Conservation (phyloP, 2,797 vertebrate genomes). For the Peromyscus nudipes region DNA sequence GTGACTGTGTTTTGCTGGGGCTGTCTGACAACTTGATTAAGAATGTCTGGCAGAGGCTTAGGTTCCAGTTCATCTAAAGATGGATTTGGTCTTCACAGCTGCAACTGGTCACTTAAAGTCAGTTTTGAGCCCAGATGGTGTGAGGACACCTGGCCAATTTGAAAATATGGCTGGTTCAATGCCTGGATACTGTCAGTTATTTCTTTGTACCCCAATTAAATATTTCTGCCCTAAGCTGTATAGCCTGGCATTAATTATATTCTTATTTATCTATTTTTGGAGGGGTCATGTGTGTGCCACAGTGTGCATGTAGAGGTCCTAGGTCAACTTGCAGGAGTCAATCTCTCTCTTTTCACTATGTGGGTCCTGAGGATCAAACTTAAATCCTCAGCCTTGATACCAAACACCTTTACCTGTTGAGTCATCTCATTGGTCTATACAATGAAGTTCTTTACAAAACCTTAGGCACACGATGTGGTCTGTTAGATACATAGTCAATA, state of each 20-base stretch:
- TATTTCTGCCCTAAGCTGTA: constrained; percentile 94
- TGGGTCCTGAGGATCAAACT: background rate
- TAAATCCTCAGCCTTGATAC: background rate
- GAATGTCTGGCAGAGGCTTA: constrained; percentile 88
- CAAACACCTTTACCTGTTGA: background rate
- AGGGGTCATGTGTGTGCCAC: background rate
- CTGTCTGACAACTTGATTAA: constrained; percentile 83
- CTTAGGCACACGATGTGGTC: constrained; percentile 93
- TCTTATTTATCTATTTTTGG: background rate
- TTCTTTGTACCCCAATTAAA: constrained; percentile 97
- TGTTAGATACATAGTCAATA: background rate
- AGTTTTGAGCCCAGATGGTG: constrained; percentile 92
- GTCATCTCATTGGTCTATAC: constrained; percentile 89
- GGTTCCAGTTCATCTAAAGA: constrained; percentile 81
- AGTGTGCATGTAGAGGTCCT: background rate
- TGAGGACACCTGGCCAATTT: constrained; percentile 94
- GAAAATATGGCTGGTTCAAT: constrained; percentile 95
- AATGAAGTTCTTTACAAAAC: constrained; percentile 94
- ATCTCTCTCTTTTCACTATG: background rate
- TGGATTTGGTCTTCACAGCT: constrained; percentile 87
- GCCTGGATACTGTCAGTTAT: constrained; percentile 96
- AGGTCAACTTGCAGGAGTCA: background rate
- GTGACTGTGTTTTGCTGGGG: constrained; percentile 86
- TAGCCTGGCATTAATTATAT: constrained; percentile 92
- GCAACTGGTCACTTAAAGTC: constrained; percentile 85